These are phyloP conservation scores for Microtus agrestis DNA, from an alignment of 2,797 vertebrate species.

Conservation along the genomic window DNA sequence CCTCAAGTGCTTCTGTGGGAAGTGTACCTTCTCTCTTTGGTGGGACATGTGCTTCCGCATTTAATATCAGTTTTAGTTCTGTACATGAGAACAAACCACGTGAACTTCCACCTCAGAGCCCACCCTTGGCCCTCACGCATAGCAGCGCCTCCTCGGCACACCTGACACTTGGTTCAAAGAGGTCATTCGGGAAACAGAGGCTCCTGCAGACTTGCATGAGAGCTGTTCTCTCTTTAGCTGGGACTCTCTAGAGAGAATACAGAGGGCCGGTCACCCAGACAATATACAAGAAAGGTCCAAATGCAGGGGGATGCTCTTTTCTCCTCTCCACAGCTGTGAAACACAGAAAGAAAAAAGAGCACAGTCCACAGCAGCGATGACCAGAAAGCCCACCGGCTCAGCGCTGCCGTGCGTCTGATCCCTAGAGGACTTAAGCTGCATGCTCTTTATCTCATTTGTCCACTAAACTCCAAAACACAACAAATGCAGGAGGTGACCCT, in stretches of 20 bases:
- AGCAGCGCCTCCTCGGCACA: neutral
- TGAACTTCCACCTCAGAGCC: neutral
- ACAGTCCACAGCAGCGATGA: neutral
- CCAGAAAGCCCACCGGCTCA: constrained; percentile 48
- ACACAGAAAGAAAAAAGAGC: neutral
- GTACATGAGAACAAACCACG: neutral
- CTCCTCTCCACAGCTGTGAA: neutral
- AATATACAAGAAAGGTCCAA: neutral
- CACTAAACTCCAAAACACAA: constrained; percentile 68
- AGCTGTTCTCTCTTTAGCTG: constrained; percentile 7
- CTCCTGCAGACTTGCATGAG: neutral
- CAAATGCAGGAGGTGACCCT: constrained; percentile 59
- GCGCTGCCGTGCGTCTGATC: constrained; percentile 17
- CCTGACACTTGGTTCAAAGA: neutral
- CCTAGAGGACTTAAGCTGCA: constrained; percentile 73
- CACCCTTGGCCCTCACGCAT: neutral
- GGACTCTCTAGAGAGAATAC: neutral
- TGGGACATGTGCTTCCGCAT: neutral
- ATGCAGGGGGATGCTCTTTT: neutral
- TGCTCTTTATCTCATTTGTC: constrained; percentile 80
- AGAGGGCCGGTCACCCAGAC: neutral
- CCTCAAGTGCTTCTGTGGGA: neutral
- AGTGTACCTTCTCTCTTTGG: neutral
- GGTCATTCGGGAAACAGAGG: neutral
- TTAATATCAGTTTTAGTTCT: constrained; percentile 28